Percentiles rank a stretch among this genome's conserved stretches.
Conservation (phyloP, 1,140 invertebrate genomes). For the Eciton burchellii region DNA sequence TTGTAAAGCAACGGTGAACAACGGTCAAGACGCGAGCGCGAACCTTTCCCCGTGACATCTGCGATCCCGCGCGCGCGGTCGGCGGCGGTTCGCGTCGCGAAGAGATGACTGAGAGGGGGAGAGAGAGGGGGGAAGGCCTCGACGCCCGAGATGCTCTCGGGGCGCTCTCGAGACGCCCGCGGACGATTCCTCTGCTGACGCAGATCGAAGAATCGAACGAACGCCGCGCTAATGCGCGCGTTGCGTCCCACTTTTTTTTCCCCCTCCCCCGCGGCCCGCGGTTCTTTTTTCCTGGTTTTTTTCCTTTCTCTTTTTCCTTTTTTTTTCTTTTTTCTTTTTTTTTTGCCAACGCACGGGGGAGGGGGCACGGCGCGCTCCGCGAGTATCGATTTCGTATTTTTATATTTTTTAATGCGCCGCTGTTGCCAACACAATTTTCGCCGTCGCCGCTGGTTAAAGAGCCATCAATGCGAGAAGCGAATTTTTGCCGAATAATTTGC, state of each 20-base stretch:
- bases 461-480: slow-evolving; percentile 33
- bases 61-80: slow-evolving; percentile 61
- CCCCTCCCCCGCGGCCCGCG: too few species aligned
- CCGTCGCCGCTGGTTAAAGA: slow-evolving; percentile 35
- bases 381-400: slow-evolving; percentile 33
- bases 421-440: slow-evolving; percentile 47
- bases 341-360: slow-evolving; percentile 6
- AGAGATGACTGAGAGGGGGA: too few species aligned
- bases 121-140: slow-evolving; percentile 43
- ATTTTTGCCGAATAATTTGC: slow-evolving; percentile 47
- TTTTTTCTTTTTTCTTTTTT: too few species aligned
- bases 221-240: slow-evolving; percentile 46
- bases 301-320: too few species aligned
- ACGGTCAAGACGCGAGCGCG: slow-evolving; percentile 82
- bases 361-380: background rate
- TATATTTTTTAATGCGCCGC: slow-evolving; percentile 55
- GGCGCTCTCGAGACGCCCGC: slow-evolving; percentile 44
- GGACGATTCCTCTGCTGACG: too few species aligned
- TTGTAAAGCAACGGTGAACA: slow-evolving; percentile 80
- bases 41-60: slow-evolving; percentile 75
- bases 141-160: slow-evolving; percentile 61
- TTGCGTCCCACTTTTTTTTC: too few species aligned
- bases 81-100: too few species aligned
- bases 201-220: slow-evolving; percentile 62
- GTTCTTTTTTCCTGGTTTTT: too few species aligned